Base-by-base conservation (phyloP, 1,140 invertebrate genomes). In the Tetranychus urticae region DNA sequence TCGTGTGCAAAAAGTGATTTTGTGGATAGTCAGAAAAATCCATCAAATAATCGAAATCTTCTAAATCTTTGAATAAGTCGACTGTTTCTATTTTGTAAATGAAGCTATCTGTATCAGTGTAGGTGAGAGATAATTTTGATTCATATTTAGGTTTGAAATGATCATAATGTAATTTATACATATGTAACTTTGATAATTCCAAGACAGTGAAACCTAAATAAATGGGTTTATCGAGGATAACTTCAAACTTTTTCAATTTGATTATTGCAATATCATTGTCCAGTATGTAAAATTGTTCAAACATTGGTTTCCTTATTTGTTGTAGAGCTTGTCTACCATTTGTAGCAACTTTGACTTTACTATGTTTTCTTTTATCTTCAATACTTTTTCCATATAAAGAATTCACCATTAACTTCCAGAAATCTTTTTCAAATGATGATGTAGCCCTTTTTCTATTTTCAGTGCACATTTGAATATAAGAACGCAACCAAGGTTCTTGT, bases 301-400 rank as follows among this genome's bases (percentile, higher is more conserved):
- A 75, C 64, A 71, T 69, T 5, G 70, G 70, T 67, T 70, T 69
- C n/a, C 69, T 64, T 52, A 73, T 71, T 34, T 70, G 63, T 48
- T 67, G 65, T 67, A 68, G 59, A 35, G 66, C 67, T 61, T 71
- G 68, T 58, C 69, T 61, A 52, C 23, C 46, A 68, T 68, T 69
- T 47, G 34, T 61, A 34, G 66, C 67, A 66, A 76, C 61, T 69
- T 69, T 69, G 2, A 77, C 67, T 66, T 74, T 66, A 36, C 68
- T 67, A 65, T 69, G 65, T 61, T 76, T 75, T 62, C 70, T 67
- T 14, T 74, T 66, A 68, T 76, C 76, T 68, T 76, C 74, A 68
- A 75, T 75, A 2, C 71, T 72, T 70, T 75, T 75, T 2, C 73
- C 75, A 67, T 72, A 77, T 12, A 75, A 66, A 4, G 70, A 66